A percentile compares a stretch with the other conserved stretches of the same genome.
Evolutionary conservation across 2,113 vertebrate genomes (phyloP).

Genomic region (Catharus fuscescens): DNA sequence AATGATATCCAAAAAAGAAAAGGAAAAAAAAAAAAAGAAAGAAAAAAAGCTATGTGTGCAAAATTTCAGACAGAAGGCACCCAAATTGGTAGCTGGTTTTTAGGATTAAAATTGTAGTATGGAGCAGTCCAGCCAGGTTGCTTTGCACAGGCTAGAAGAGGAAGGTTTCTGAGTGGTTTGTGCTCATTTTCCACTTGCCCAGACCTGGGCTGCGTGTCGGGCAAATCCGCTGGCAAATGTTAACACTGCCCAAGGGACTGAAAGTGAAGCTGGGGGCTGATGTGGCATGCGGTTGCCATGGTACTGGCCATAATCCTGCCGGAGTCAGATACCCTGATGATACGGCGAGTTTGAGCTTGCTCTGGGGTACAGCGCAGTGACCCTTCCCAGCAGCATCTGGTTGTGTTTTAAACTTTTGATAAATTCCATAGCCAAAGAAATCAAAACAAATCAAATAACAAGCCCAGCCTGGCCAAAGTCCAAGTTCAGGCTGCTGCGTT

Average conservation of each 20-base stretch:
- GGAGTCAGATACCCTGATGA: conserved; percentile 44
- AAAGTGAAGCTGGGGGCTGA: conserved; percentile 53
- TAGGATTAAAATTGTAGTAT: neutral
- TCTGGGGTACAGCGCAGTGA: neutral
- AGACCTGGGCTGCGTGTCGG: conserved; percentile 14
- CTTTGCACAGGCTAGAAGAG: neutral
- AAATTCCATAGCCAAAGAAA: conserved; percentile 44
- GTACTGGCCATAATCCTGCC: conserved; percentile 35
- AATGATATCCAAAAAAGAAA: neutral
- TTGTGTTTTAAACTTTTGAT: conserved; percentile 48
- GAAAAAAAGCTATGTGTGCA: rapidly evolving
- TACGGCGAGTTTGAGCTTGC: conserved; percentile 29
- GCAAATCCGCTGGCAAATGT: conserved; percentile 56
- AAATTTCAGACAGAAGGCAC: neutral
- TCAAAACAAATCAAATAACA: conserved; percentile 48
- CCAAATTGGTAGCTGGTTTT: neutral
- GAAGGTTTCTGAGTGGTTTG: neutral
- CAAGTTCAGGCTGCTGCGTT: neutral
- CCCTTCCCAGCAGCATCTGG: conserved; percentile 22
- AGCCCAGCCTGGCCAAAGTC: neutral
- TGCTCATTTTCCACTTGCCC: conserved; percentile 43
- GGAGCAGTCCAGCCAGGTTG: neutral
- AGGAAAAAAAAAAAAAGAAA: neutral
- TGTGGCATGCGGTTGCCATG: conserved; percentile 61
- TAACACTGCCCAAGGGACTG: conserved; percentile 54